These are phyloP conservation scores for Ondatra zibethicus DNA, from an alignment of 2,113 vertebrate genomes.

Conservation along the genomic window DNA sequence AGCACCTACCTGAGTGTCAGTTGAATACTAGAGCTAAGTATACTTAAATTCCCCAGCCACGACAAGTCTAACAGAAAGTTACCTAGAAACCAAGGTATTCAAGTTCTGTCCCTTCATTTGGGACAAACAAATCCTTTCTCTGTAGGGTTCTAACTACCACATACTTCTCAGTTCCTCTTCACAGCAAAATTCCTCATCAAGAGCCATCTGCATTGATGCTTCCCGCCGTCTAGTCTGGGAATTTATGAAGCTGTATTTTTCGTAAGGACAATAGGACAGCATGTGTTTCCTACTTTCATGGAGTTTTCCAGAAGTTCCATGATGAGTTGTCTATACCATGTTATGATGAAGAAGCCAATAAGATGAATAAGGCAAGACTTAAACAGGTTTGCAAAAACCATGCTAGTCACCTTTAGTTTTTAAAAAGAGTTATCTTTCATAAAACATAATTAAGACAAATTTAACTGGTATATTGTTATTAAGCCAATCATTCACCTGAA, in stretches of 20 bases:
- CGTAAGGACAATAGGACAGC: background rate
- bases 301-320: background rate
- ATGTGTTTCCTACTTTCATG: background rate
- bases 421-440: conserved; percentile 16
- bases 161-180: background rate
- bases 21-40: background rate
- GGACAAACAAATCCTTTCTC: background rate
- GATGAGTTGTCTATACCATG: background rate
- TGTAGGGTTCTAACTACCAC: background rate
- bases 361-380: background rate
- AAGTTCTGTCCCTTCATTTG: background rate
- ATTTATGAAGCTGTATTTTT: background rate
- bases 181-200: background rate
- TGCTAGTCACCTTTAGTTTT: background rate
- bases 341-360: background rate
- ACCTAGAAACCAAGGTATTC: background rate
- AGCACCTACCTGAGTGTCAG: background rate
- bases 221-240: background rate
- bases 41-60: background rate
- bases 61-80: background rate
- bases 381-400: conserved; percentile 10
- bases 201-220: background rate
- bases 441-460: background rate
- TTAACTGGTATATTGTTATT: background rate
- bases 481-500: background rate